Percentiles rank a stretch among this genome's conserved stretches.
These are phyloP conservation scores for Yponomeuta plumbellus DNA, from an alignment of 2,888 invertebrate genomes.

Conservation along the genomic window DNA sequence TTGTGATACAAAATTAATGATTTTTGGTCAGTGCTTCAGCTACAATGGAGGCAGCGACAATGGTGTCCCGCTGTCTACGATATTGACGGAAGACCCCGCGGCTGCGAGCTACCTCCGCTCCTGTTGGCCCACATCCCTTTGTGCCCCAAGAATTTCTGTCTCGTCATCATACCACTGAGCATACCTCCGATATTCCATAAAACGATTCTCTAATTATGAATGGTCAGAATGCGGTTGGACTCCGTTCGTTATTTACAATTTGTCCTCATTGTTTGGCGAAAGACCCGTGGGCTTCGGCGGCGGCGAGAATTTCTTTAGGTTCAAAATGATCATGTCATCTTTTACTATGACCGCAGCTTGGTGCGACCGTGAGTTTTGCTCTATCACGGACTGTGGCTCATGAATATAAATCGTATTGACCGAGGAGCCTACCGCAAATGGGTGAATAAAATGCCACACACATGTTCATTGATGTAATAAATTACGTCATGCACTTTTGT, in stretches of 20 bases:
- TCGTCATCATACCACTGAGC: slow-evolving; percentile 56
- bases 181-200: slow-evolving; percentile 49
- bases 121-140: slow-evolving; percentile 51
- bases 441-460: slow-evolving; percentile 18
- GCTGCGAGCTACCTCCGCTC: slow-evolving; percentile 64
- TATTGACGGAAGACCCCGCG: slow-evolving; percentile 58
- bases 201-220: slow-evolving; percentile 51
- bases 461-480: slow-evolving; percentile 34
- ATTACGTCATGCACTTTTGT: slow-evolving; percentile 30
- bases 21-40: slow-evolving; percentile 69
- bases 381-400: neutral
- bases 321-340: neutral
- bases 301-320: neutral
- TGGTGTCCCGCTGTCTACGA: slow-evolving; percentile 72
- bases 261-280: slow-evolving; percentile 28
- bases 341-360: neutral
- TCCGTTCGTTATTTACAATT: slow-evolving; percentile 38
- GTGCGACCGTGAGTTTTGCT: neutral
- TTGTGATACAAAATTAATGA: slow-evolving; percentile 76
- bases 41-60: slow-evolving; percentile 67
- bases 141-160: slow-evolving; percentile 59
- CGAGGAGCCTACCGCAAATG: neutral
- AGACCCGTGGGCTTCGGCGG: neutral
- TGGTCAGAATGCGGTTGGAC: slow-evolving; percentile 23
- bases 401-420: slow-evolving; percentile 3